Evolutionary conservation across 2,113 vertebrate genomes (phyloP), one percentile per base, ranked within the genome.

Genomic region (Otus sunia): DNA sequence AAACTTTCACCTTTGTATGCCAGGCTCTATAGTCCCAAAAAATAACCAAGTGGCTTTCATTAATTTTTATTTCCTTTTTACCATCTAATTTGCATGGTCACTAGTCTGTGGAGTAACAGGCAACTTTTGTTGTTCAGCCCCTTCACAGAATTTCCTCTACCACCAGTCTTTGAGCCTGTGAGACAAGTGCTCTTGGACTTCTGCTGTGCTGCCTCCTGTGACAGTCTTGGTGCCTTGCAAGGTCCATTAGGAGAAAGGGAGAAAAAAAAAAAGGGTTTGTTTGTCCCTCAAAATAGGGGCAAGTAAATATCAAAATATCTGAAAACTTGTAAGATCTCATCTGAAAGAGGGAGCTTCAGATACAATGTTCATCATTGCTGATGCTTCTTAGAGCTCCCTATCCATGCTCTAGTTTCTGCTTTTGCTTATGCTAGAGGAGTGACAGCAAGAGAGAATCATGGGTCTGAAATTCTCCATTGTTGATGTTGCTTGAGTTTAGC

Each of bases 21-120:
- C 16, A 75, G 56, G 39, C 11, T 68, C 7, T 1, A 2, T 52
- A 41, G 45, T 43, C 60, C 18, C n/a, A 72, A 85, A 75, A 17
- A 85, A 37, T 12, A 67, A 7, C 11, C 50, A 32, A 37, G n/a
- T 6, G 10, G 13, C 9, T 62, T 43, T 74, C 27, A 36, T 53
- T 71, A 45, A 37, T 62, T 91, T 80, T 63, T 49, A 37, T 89
- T 83, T 86, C 27, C 16, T 10, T 60, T 83, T 91, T 74, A 21
- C 12, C 0, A 0, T 34, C 21, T 49, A 43, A 37, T 85, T 87
- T 20, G 25, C 18, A 12, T 1, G 5, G 25, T 8, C 25, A 27
- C 18, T 39, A 4, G 27, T 15, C 36, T 3, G 2, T 25, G 64
- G 68, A 74, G 60, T 26, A 39, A 37, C 0, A 1, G 45, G 20